phyloP scores from a whole-genome alignment of 1,140 invertebrate species.

The Lethocerus indicus region DNA sequence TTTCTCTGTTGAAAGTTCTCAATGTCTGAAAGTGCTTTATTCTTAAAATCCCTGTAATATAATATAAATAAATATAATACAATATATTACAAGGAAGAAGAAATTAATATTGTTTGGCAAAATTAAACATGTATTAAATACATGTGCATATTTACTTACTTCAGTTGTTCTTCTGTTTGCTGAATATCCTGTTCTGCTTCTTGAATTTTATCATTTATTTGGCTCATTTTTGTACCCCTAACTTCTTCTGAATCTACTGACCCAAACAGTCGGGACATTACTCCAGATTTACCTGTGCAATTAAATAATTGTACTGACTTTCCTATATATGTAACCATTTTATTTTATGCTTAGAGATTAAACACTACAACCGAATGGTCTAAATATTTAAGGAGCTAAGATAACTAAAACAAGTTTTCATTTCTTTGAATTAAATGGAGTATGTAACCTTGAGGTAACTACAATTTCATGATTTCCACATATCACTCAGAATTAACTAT shows the following conservation, averaged over 20 bases:
- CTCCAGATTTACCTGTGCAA: slow-evolving; percentile 39
- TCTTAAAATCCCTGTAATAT: slow-evolving; percentile 49
- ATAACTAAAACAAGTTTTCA: too few species aligned
- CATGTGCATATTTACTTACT: slow-evolving; percentile 29
- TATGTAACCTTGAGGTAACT: too few species aligned
- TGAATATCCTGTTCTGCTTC: slow-evolving; percentile 40
- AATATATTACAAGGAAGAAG: background rate
- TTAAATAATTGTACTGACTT: too few species aligned
- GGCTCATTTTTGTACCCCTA: slow-evolving; percentile 48
- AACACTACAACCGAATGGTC: too few species aligned
- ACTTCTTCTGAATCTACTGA: slow-evolving; percentile 63
- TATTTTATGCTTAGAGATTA: too few species aligned
- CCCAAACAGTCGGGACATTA: slow-evolving; percentile 60
- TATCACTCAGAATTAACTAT: too few species aligned
- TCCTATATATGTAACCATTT: too few species aligned
- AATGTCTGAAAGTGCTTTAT: slow-evolving; percentile 51
- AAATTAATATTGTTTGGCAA: background rate
- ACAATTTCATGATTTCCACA: too few species aligned
- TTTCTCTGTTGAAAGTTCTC: slow-evolving; percentile 65
- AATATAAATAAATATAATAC: slow-evolving; percentile 19
- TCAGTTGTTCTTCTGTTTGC: slow-evolving; percentile 37
- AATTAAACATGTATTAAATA: background rate
- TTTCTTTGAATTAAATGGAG: too few species aligned
- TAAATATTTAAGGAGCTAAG: too few species aligned
- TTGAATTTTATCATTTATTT: slow-evolving; percentile 53